Evolutionary conservation across 2,113 vertebrate genomes (phyloP).

Genomic region (Chrysochloris asiatica): DNA sequence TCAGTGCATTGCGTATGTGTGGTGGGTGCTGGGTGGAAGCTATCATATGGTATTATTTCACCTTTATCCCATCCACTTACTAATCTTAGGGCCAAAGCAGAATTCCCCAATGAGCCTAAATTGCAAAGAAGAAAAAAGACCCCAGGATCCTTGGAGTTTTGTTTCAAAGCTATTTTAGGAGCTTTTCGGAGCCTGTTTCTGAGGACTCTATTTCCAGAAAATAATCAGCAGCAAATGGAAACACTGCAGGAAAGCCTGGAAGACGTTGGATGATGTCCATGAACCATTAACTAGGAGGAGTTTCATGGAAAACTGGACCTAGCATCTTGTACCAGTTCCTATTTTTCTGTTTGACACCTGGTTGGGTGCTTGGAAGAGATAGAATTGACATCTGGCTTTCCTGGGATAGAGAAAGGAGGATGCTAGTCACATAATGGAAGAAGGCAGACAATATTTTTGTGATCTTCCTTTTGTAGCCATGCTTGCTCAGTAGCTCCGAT

Average conservation of each 20-base stretch:
- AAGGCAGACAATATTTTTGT: background rate
- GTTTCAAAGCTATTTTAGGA: slow-evolving; percentile 21
- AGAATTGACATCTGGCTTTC: slow-evolving; percentile 2
- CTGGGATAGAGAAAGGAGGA: background rate
- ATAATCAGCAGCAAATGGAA: slow-evolving; percentile 47
- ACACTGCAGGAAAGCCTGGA: background rate
- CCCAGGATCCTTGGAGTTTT: background rate
- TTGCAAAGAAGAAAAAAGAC: slow-evolving; percentile 19
- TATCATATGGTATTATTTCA: background rate
- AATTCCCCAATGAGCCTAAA: background rate
- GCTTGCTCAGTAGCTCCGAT: background rate
- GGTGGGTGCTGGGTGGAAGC: too few species aligned
- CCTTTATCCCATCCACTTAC: background rate
- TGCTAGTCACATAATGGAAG: background rate
- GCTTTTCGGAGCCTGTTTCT: slow-evolving; percentile 9
- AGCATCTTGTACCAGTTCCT: slow-evolving; percentile 16
- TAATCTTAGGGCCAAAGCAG: background rate
- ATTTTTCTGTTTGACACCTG: slow-evolving; percentile 12
- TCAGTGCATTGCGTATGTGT: background rate
- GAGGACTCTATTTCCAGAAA: slow-evolving; percentile 28
- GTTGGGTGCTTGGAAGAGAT: slow-evolving; percentile 30
- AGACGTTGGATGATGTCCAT: background rate
- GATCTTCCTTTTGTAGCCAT: background rate
- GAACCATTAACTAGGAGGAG: background rate
- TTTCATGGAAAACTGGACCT: slow-evolving; percentile 45